phyloP scores from a whole-genome alignment of 2,888 invertebrate genomes.

The Dynastes grantii region DNA sequence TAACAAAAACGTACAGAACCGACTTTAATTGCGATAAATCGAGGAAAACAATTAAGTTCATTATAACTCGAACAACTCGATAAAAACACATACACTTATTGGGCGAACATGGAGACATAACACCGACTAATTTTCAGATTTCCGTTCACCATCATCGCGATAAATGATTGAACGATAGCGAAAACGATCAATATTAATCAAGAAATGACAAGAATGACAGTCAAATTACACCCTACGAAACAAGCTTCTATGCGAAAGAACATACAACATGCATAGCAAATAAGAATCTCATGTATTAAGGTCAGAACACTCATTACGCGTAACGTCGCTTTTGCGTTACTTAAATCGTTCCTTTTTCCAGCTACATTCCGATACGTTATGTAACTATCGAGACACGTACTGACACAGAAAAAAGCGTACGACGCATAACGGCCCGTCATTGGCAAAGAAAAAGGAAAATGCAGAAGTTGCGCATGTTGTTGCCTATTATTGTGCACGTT shows the following conservation, averaged over 20 bases:
- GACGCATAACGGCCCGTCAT: slow-evolving; percentile 12
- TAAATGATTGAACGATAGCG: slow-evolving; percentile 9
- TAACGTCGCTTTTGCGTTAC: slow-evolving; percentile 29
- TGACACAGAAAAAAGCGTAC: slow-evolving; percentile 29
- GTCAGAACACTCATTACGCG: slow-evolving; percentile 28
- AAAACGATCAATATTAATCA: slow-evolving; percentile 32
- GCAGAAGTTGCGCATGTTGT: background rate
- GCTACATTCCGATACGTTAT: slow-evolving; percentile 26
- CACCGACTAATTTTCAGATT: background rate
- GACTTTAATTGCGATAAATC: too few species aligned
- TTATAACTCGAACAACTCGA: background rate
- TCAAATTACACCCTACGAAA: slow-evolving; percentile 10
- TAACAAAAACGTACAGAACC: too few species aligned
- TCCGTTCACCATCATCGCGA: slow-evolving; percentile 11
- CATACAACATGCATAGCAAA: background rate
- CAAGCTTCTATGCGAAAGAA: slow-evolving; percentile 21
- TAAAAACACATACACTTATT: background rate
- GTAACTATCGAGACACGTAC: slow-evolving; percentile 23
- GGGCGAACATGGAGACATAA: background rate
- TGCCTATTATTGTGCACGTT: slow-evolving; percentile 1
- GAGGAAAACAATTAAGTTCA: too few species aligned
- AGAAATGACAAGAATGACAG: slow-evolving; percentile 31
- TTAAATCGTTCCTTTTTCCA: slow-evolving; percentile 35
- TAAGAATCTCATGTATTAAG: slow-evolving; percentile 44
- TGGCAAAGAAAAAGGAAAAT: slow-evolving; percentile 31